Evolutionary conservation across 2,888 invertebrate species (phyloP), one percentile per base, ranked within the genome.

Genomic region (Anorthoa munda): DNA sequence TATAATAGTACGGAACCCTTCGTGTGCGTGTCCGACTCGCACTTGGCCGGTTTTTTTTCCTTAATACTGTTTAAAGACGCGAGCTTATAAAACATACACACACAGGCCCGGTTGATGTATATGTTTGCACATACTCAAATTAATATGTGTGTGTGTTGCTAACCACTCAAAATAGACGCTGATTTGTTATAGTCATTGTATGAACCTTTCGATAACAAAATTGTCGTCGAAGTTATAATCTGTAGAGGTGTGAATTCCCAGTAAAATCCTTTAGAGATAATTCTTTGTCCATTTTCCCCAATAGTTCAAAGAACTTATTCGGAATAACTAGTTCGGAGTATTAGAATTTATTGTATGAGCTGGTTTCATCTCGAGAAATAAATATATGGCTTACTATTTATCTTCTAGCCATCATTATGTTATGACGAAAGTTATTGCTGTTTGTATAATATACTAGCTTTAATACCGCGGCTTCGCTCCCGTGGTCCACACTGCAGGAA

Each of bases 251-350:
- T 64, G 26, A 51, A 53, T 50, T 59, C 18, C 58, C 18, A 7
- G 26, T 21, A 7, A 13, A 51, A 26, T 9, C 0, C 11, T 56
- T 55, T 2, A 4, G 11, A 58, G 48, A 61, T n/a, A 56, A 50
- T 12, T 55, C 17, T 13, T 26, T 4, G 12, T 23, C 3, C 4
- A 23, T 77, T 72, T 72, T 61, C 21, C 66, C 21, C 39, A 39
- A 53, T 39, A 48, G 46, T 72, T 77, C 61, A 56, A 45, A 58
- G 61, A 77, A 72, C 48, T 21, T 17, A 71, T 71, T 50, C 2
- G 12, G 9, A 50, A 46, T 45, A 46, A n/a, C 13, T 17, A 51
- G 45, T n/a, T n/a, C n/a, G 26, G 68, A 75, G 4, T 17, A 48
- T 60, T 50, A 45, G 11, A 39, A 26, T 46, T 17, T 21, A 58